A percentile compares a stretch with the other conserved stretches of the same genome.
Conservation (phyloP, 2,113 vertebrate genomes). For the Lepus timidus region DNA sequence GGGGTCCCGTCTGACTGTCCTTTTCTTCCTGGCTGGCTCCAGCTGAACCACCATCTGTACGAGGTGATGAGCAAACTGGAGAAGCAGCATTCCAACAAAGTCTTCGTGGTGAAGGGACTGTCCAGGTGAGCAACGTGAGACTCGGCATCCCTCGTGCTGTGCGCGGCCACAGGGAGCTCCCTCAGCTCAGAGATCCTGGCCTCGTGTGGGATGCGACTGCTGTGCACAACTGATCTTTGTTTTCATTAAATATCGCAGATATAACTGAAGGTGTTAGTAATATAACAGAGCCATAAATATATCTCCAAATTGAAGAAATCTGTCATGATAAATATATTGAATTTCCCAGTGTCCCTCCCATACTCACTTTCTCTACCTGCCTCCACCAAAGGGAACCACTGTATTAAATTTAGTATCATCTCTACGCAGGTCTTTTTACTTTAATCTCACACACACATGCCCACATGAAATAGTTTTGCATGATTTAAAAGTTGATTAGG, state of each 20-base stretch:
- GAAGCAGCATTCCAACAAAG: slow-evolving; percentile 94
- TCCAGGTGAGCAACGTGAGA: slow-evolving; percentile 87
- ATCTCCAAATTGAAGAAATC: slow-evolving; percentile 14
- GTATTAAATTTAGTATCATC: background rate
- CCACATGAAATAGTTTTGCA: background rate
- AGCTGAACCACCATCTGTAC: slow-evolving; percentile 94
- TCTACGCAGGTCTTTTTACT: background rate
- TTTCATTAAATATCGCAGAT: slow-evolving; percentile 31
- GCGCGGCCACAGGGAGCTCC: background rate
- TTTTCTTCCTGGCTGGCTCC: slow-evolving; percentile 29
- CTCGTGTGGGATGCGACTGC: background rate
- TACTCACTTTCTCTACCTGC: background rate
- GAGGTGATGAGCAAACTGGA: slow-evolving; percentile 95
- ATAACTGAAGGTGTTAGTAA: slow-evolving; percentile 19
- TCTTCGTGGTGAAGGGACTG: slow-evolving; percentile 92
- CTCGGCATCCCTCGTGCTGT: background rate
- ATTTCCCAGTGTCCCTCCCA: background rate
- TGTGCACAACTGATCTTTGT: background rate
- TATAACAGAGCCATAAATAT: background rate
- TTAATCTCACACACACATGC: background rate
- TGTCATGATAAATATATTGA: background rate
- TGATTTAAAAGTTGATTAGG: too few species aligned
- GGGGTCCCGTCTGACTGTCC: background rate
- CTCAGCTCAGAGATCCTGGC: background rate
- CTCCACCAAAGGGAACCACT: background rate